Evolutionary conservation across 2,113 vertebrate species (phyloP).

Genomic region (Montifringilla adamsi): DNA sequence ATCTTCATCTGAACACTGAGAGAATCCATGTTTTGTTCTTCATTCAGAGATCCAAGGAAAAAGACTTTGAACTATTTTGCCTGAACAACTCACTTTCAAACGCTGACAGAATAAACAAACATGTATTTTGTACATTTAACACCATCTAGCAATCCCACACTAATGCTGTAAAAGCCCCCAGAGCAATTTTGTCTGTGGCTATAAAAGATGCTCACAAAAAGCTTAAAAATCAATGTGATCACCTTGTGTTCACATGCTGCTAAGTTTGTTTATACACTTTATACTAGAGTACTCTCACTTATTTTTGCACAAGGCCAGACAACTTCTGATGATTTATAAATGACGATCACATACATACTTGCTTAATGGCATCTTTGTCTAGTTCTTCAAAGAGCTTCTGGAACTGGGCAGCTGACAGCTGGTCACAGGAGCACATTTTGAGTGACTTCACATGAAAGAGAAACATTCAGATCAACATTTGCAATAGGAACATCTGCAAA

Average conservation of each 20-base stretch:
- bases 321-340: neutral
- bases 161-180: neutral
- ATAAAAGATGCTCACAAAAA: neutral
- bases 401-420: slow-evolving; percentile 78
- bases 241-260: neutral
- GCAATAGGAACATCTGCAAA: neutral
- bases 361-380: slow-evolving; percentile 81
- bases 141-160: neutral
- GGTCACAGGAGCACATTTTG: slow-evolving; percentile 29
- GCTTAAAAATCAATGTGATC: neutral
- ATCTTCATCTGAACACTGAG: neutral
- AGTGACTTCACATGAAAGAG: slow-evolving; percentile 64
- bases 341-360: slow-evolving; percentile 54
- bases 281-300: neutral
- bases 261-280: neutral
- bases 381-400: slow-evolving; percentile 86
- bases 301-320: neutral
- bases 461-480: neutral
- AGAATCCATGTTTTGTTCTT: neutral
- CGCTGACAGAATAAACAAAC: neutral
- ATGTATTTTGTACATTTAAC: neutral
- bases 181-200: neutral
- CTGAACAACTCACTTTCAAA: neutral
- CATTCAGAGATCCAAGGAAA: neutral
- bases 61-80: neutral